Evolutionary conservation across 1,140 invertebrate genomes (phyloP).

Genomic region (Drosophila dunni): DNA sequence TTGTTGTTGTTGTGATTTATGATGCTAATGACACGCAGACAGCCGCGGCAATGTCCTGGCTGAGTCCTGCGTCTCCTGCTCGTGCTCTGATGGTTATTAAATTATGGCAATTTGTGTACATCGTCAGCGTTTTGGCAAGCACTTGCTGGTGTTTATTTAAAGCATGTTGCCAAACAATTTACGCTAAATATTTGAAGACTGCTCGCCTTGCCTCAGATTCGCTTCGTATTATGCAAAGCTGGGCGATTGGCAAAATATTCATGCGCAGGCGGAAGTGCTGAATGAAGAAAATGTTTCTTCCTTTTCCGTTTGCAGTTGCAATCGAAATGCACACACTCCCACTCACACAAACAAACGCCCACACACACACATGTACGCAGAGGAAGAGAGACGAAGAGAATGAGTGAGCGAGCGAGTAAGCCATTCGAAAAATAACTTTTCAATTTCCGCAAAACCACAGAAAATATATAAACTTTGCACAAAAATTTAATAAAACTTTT

Average conservation of each 20-base stretch:
- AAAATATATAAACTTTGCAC: conserved; percentile 83
- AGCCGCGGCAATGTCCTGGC: conserved; percentile 29
- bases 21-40: conserved; percentile 80
- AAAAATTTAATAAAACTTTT: conserved; percentile 84
- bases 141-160: conserved; percentile 73
- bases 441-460: conserved; percentile 83
- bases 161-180: conserved; percentile 78
- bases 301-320: conserved; percentile 73
- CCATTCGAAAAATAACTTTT: conserved; percentile 82
- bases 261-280: conserved; percentile 67
- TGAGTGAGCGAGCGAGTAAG: conserved; percentile 58
- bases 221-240: conserved; percentile 51
- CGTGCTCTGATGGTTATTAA: conserved; percentile 78
- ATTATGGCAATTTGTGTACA: conserved; percentile 83
- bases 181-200: conserved; percentile 61
- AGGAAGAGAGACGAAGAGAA: conserved; percentile 2
- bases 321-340: conserved; percentile 41
- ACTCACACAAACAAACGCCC: conserved; percentile 8
- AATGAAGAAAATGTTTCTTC: conserved; percentile 82
- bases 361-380: conserved; percentile 11
- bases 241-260: conserved; percentile 68
- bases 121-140: conserved; percentile 44
- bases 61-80: not conserved
- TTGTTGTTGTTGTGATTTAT: conserved; percentile 74
- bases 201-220: conserved; percentile 17